These are phyloP conservation scores for Shinisaurus crocodilurus DNA, from an alignment of 2,113 vertebrate species.

Conservation along the genomic window DNA sequence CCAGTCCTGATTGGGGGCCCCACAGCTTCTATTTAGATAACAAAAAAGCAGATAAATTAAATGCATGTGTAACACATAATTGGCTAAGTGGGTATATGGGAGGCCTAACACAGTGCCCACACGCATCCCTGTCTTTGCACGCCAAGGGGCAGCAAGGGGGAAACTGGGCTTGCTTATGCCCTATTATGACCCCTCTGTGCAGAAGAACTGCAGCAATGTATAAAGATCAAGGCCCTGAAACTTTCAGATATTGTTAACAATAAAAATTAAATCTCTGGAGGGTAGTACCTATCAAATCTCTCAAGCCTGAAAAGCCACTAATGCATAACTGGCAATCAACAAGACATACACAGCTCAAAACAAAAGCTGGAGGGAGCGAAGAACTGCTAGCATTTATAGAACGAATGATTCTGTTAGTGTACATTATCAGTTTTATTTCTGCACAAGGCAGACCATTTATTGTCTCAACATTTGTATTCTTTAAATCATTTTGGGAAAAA, in stretches of 20 bases:
- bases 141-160: background rate
- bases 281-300: background rate
- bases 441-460: background rate
- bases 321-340: background rate
- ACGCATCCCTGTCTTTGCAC: background rate
- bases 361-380: background rate
- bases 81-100: background rate
- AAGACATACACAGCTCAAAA: background rate
- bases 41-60: background rate
- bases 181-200: background rate
- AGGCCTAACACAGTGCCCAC: background rate
- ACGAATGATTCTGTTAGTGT: background rate
- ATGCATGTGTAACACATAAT: background rate
- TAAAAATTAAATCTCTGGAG: constrained; percentile 1
- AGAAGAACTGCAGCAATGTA: too few relatives aligned
- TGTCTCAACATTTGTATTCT: background rate
- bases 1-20: background rate
- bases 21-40: background rate
- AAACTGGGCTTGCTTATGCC: background rate
- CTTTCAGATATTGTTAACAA: background rate
- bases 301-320: background rate
- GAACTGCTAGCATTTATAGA: background rate
- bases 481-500: background rate
- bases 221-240: background rate
- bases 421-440: background rate